Evolutionary conservation across 2,888 invertebrate species (phyloP), one percentile per base, ranked within the genome.

Genomic region (Herminia tarsipennalis): DNA sequence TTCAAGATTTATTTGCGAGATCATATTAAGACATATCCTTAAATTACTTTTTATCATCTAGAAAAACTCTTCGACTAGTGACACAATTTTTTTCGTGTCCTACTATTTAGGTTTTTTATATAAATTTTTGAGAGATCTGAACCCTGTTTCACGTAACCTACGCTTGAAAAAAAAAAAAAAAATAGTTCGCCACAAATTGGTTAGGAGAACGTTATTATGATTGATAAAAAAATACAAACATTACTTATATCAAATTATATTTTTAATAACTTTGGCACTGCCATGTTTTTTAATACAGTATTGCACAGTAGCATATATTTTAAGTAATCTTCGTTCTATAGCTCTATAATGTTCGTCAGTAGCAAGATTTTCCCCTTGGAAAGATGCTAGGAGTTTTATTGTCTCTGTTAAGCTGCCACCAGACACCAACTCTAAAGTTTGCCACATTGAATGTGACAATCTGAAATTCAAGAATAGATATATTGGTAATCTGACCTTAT

Each of bases 281-380:
- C 93, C 93, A 67, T 92, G 83, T 71, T 90, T 93, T 43, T 90
- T 92, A 70, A 95, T 93, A 79, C 97, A 97, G 76, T 94, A 94
- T 78, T 96, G 95, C 33, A 97, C 93, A 37, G 95, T 94, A 6
- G 96, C 95, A 80, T 95, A 95, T 28, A 97, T 88, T 59, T 95
- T 93, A 37, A 95, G 83, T 24, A 98, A 80, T 74, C 97, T 90
- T 56, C 97, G 88, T 77, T 98, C 96, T 28, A 98, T 90, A 5
- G 96, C 96, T 68, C 92, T 91, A 44, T 94, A 93, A 83, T 98
- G 97, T 28, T 93, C 93, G 38, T 94, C 92, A 1, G 94, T 94
- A 8, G 97, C 92, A 3, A 97, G 78, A 5, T 94, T 94, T 52
- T 89, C 84, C 1, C 77, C 79, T 56, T 92, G 87, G 38, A 97